phyloP scores from a whole-genome alignment of 2,113 vertebrate species.

The Mormoops blainvillei region DNA sequence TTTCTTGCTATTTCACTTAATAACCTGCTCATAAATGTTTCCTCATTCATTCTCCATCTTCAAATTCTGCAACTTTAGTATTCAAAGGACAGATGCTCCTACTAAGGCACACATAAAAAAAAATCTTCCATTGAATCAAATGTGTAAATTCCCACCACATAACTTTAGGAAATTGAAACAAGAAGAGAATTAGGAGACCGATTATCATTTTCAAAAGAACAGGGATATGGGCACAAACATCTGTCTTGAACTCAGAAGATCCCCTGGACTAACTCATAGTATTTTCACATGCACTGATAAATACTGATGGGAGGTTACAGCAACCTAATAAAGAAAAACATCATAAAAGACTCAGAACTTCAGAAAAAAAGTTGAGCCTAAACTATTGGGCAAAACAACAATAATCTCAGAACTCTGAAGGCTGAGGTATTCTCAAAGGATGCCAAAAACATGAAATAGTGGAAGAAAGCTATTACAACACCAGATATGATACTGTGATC shows the following conservation, averaged over 20 bases:
- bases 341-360: not conserved
- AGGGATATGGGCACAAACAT: not conserved
- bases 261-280: not conserved
- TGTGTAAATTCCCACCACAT: not conserved
- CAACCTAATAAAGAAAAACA: not conserved
- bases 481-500: not conserved
- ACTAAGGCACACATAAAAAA: not conserved
- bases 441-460: not conserved
- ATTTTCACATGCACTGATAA: not conserved
- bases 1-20: not conserved
- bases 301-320: not conserved
- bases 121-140: not conserved
- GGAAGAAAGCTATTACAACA: not conserved
- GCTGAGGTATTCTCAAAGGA: not conserved
- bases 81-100: not conserved
- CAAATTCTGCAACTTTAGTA: not conserved
- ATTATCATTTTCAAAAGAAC: not conserved
- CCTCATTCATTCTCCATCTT: not conserved
- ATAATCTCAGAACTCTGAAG: not conserved
- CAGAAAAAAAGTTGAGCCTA: not conserved
- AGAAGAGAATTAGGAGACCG: not conserved
- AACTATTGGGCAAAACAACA: not conserved
- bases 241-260: not conserved
- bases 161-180: not conserved
- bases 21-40: not conserved